A percentile compares a stretch with the other conserved stretches of the same genome.
These are phyloP conservation scores for Hirtodrosophila cameraria DNA, from an alignment of 2,888 invertebrate species.

Conservation along the genomic window DNA sequence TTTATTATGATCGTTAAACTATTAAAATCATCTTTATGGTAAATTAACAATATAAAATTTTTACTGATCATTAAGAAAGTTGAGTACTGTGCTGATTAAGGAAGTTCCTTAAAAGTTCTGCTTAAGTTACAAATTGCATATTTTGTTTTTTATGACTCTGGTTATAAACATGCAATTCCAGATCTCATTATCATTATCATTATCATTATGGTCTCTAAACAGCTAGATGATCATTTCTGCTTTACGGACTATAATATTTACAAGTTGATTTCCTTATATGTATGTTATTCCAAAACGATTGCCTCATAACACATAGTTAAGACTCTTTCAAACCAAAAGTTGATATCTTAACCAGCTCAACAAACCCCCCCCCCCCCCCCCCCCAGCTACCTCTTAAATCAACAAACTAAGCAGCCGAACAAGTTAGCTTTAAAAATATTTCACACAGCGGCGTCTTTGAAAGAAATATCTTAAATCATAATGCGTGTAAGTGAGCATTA, in stretches of 20 bases:
- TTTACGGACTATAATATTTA: neutral
- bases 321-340: constrained; percentile 4
- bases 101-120: constrained; percentile 6
- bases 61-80: neutral
- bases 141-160: neutral
- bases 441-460: constrained; percentile 58
- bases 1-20: constrained; percentile 9
- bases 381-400: neutral
- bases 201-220: neutral
- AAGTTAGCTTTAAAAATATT: constrained; percentile 35
- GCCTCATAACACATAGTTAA: constrained; percentile 23
- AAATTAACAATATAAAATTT: constrained; percentile 21
- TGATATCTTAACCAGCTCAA: constrained; percentile 2
- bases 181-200: constrained; percentile 1
- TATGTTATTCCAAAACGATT: constrained; percentile 13
- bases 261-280: constrained; percentile 30
- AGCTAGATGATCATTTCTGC: constrained; percentile 2
- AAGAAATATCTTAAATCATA: constrained; percentile 58
- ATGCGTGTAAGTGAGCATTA: constrained; percentile 66
- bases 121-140: neutral
- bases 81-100: neutral
- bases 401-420: constrained; percentile 1
- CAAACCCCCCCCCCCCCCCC: neutral
- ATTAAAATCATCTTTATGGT: constrained; percentile 26
- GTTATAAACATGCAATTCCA: neutral